Base-by-base conservation (phyloP, 2,888 invertebrate species). In the Dolomedes plantarius region DNA sequence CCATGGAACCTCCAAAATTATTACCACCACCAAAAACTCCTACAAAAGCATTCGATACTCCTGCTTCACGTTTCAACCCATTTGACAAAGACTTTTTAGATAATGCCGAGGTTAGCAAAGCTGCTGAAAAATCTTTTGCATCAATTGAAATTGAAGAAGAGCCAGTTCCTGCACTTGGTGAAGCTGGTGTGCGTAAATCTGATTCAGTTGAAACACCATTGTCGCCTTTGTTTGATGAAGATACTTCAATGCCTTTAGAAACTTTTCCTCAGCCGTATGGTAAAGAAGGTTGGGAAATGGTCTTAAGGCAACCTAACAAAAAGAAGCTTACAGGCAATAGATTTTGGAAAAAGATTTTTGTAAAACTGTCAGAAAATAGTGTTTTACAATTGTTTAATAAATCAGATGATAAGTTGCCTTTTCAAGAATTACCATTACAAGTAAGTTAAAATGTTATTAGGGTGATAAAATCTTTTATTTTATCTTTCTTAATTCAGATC, bases 311-410 rank as follows among this genome's bases (percentile, higher is more conserved):
- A 91, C 98, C 98, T 0, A 97, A 97, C 91, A 98, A 98, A 91
- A 98, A 98, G 93, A 98, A 97, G 91, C 96, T 97, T 87, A 97
- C 97, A 0, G 97, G 89, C 46, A 92, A 93, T 89, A 88, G 93
- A 89, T 98, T 97, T 92, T 99, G 99, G 99, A 99, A 99, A 93
- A 97, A 98, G 91, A 95, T 98, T 81, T 97, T 95, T 91, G 95
- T 98, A 6, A 94, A 95, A 82, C 91, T 99, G 80, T 94, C 94
- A 13, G 97, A 97, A 90, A 95, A 94, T 90, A 87, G 88, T 0
- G 95, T 95, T 65, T 93, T 99, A 86, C 97, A 97, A 91, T 93
- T 98, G 81, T 96, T 94, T 90, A 96, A 96, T 91, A 94, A 94
- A 89, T 94, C 94, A 76, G 94, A 94, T 0, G 97, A 97, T 91